These are phyloP conservation scores for Vipera ursinii DNA, from an alignment of 2,797 vertebrate genomes.

Conservation along the genomic window DNA sequence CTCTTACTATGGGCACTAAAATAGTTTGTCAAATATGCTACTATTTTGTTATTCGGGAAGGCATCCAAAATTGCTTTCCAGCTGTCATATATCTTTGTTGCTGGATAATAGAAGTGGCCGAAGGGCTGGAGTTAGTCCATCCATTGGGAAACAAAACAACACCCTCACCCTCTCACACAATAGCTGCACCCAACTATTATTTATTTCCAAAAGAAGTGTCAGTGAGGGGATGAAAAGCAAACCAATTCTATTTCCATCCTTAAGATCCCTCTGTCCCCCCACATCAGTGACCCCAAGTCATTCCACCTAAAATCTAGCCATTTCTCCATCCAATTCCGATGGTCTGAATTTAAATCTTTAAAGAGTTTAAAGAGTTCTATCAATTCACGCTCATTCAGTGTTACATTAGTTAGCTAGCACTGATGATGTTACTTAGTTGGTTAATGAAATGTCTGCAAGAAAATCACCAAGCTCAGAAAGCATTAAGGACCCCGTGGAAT, in stretches of 20 bases:
- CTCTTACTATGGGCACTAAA: slow-evolving; percentile 55
- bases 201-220: neutral
- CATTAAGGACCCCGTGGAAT: neutral
- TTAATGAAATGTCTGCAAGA: too few species aligned
- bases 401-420: too few species aligned
- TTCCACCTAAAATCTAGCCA: neutral
- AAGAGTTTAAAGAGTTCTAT: neutral
- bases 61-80: slow-evolving; percentile 27
- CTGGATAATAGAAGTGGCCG: neutral
- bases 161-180: neutral
- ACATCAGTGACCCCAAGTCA: neutral
- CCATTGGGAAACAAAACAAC: neutral
- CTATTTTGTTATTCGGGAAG: slow-evolving; percentile 56
- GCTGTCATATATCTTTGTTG: slow-evolving; percentile 49
- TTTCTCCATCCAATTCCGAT: neutral
- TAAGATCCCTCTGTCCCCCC: neutral
- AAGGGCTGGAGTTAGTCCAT: slow-evolving; percentile 15
- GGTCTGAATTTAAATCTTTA: neutral
- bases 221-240: neutral
- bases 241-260: neutral
- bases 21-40: slow-evolving; percentile 59
- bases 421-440: too few species aligned
- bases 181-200: neutral
- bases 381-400: too few species aligned
- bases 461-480: too few species aligned